Evolutionary conservation across 1,140 invertebrate species (phyloP).

Genomic region (Drosophila bipectinata): DNA sequence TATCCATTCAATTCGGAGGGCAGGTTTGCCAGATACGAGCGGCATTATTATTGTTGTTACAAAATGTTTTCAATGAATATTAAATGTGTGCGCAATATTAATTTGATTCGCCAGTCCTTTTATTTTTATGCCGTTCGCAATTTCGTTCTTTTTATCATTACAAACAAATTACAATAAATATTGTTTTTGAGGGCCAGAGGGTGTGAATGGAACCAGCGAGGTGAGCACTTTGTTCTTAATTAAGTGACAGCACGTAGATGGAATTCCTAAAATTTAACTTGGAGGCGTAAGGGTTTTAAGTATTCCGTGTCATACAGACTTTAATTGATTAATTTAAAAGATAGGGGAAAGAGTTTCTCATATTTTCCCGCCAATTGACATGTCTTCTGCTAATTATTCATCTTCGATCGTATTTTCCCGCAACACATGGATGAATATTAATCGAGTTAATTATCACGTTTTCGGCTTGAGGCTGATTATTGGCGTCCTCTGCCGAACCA

Average conservation of each 20-base stretch:
- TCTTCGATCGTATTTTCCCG: too few species aligned
- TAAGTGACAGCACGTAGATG: conserved; percentile 7
- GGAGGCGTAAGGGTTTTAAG: neutral
- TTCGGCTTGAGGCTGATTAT: neutral
- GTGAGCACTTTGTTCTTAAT: conserved; percentile 23
- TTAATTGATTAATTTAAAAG: neutral
- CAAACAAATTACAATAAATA: conserved; percentile 72
- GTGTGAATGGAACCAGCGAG: neutral
- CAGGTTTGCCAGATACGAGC: conserved; percentile 27
- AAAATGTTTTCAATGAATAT: conserved; percentile 76
- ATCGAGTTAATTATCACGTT: conserved; percentile 1
- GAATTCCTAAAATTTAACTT: neutral
- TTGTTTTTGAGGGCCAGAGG: conserved; percentile 47
- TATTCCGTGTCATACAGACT: neutral
- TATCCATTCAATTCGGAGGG: conserved; percentile 36
- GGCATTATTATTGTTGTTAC: conserved; percentile 71
- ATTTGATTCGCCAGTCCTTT: conserved; percentile 43
- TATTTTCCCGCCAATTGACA: neutral
- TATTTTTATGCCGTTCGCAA: conserved; percentile 22
- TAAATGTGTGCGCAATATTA: conserved; percentile 68
- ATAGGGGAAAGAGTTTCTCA: neutral
- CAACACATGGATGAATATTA: neutral
- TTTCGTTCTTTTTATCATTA: conserved; percentile 50
- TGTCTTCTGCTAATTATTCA: neutral
- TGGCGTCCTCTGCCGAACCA: neutral